A percentile compares a stretch with the other conserved stretches of the same genome.
Conservation (phyloP, 2,113 vertebrate genomes). For the Paracanthobrama guichenoti region DNA sequence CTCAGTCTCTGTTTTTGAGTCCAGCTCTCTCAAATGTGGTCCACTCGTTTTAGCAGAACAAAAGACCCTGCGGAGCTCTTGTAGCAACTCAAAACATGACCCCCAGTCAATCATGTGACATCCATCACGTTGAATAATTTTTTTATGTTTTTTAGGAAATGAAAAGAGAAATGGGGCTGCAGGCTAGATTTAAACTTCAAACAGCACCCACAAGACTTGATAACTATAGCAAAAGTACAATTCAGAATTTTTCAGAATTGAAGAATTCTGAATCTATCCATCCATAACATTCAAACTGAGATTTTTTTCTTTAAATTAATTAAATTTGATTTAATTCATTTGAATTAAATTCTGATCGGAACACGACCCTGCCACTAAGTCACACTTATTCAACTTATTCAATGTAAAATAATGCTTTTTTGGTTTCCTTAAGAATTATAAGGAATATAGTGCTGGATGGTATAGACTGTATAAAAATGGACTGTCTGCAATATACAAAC, state of each 20-base stretch:
- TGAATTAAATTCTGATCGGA: background rate
- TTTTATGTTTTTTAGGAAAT: background rate
- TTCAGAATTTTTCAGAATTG: too few relatives aligned
- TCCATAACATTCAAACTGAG: background rate
- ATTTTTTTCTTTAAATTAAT: too few relatives aligned
- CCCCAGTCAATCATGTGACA: background rate
- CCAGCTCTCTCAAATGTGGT: conserved; percentile 61
- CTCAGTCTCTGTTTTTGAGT: conserved; percentile 70
- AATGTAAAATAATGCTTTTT: background rate
- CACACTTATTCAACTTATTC: background rate
- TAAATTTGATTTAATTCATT: too few relatives aligned
- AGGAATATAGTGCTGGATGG: background rate
- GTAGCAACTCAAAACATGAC: background rate
- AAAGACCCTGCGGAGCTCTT: conserved; percentile 35
- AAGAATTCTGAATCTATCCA: background rate
- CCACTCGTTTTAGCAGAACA: conserved; percentile 56
- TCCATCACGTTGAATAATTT: background rate
- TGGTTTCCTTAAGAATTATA: background rate
- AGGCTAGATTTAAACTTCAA: too few relatives aligned
- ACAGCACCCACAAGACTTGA: too few relatives aligned
- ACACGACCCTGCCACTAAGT: background rate
- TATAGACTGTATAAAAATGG: background rate
- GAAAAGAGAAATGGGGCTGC: background rate
- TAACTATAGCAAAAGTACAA: too few relatives aligned
- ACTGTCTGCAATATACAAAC: conserved; percentile 16